phyloP scores from a whole-genome alignment of 2,113 vertebrate genomes.

The Hassar affinis region DNA sequence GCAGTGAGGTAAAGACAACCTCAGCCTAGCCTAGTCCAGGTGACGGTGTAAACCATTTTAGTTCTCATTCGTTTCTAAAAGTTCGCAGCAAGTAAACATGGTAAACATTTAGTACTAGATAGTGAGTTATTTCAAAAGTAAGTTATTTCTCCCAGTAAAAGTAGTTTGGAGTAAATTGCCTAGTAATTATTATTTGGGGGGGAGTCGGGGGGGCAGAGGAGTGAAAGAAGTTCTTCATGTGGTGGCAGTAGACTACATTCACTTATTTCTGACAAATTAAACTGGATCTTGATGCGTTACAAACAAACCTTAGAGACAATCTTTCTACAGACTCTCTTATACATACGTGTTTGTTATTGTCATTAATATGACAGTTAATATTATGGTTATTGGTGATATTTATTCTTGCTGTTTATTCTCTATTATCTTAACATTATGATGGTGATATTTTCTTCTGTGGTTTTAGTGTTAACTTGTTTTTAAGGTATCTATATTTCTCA shows the following conservation, averaged over 20 bases:
- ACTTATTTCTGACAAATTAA: conserved; percentile 43
- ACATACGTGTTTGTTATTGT: conserved; percentile 75
- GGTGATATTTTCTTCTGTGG: conserved; percentile 76
- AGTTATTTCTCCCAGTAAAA: conserved; percentile 33
- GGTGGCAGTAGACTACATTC: conserved; percentile 33
- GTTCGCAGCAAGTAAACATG: conserved; percentile 7
- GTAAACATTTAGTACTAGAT: conserved; percentile 36
- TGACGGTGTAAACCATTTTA: conserved; percentile 12
- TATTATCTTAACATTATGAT: conserved; percentile 74
- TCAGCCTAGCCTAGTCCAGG: conserved; percentile 18
- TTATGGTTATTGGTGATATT: conserved; percentile 79
- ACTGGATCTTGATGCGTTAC: conserved; percentile 42
- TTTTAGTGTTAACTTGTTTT: conserved; percentile 78
- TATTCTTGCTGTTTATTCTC: conserved; percentile 78
- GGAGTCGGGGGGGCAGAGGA: too few relatives aligned
- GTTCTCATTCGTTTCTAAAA: conserved; percentile 18
- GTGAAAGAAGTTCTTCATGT: conserved; percentile 8
- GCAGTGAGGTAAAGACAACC: conserved; percentile 23
- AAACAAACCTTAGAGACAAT: conserved; percentile 71
- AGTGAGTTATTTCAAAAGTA: conserved; percentile 10
- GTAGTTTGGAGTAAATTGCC: conserved; percentile 36
- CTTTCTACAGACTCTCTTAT: conserved; percentile 78
- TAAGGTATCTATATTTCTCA: conserved; percentile 73
- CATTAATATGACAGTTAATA: conserved; percentile 77
- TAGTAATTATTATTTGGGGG: conserved; percentile 2